phyloP scores from a whole-genome alignment of 1,140 invertebrate species.

The Pogonomyrmex barbatus region DNA sequence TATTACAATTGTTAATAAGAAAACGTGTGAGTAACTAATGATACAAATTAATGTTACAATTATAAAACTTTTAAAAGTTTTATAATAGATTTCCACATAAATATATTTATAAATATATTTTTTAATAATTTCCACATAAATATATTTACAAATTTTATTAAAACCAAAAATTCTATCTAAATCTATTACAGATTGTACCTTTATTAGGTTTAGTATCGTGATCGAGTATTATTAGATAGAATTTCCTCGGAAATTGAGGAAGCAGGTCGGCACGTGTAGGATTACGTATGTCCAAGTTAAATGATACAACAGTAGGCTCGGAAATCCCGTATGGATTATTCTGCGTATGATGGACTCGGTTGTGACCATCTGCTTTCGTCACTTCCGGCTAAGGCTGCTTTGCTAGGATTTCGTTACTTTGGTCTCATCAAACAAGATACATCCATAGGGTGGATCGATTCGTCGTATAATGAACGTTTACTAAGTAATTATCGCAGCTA shows the following conservation, averaged over 20 bases:
- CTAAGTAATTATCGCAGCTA: slow-evolving; percentile 34
- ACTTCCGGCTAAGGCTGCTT: slow-evolving; percentile 17
- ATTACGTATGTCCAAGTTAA: slow-evolving; percentile 15
- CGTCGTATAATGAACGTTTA: slow-evolving; percentile 53
- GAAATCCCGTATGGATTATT: slow-evolving; percentile 47
- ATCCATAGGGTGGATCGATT: background rate
- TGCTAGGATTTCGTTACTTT: slow-evolving; percentile 22
- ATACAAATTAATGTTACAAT: too few species aligned
- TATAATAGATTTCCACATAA: too few species aligned
- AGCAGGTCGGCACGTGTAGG: background rate
- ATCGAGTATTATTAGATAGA: background rate
- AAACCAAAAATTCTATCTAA: background rate
- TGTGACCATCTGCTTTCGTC: slow-evolving; percentile 34
- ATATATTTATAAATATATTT: too few species aligned
- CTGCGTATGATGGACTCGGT: slow-evolving; percentile 33
- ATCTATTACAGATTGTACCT: background rate
- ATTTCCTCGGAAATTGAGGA: slow-evolving; percentile 36
- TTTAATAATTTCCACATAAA: background rate
- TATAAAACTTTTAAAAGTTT: too few species aligned
- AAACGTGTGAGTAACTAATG: too few species aligned
- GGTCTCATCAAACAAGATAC: background rate
- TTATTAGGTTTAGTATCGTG: background rate
- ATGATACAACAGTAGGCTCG: slow-evolving; percentile 2
- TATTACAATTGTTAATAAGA: too few species aligned
- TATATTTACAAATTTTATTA: background rate